These are phyloP conservation scores for Sturmia bella DNA, from an alignment of 2,888 invertebrate species.

Conservation along the genomic window DNA sequence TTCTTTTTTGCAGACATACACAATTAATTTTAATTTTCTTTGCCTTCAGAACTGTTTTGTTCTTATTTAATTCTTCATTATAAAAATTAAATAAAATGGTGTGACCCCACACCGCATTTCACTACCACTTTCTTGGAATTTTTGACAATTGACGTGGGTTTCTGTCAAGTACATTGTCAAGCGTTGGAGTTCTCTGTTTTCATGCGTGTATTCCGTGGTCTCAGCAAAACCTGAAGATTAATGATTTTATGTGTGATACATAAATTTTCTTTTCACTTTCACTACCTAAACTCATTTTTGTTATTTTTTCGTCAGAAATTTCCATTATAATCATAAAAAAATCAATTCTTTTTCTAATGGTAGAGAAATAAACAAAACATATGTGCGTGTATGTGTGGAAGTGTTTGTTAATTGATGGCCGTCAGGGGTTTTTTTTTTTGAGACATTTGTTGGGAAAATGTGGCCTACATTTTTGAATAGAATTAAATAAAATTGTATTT, in stretches of 20 bases:
- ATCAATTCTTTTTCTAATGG: background rate
- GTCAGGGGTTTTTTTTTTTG: background rate
- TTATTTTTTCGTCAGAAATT: slow-evolving; percentile 40
- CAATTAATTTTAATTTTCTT: too few species aligned
- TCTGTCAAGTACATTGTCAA: too few species aligned
- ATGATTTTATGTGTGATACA: slow-evolving; percentile 11
- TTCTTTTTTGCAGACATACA: too few species aligned
- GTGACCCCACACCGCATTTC: too few species aligned
- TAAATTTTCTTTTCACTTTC: slow-evolving; percentile 21
- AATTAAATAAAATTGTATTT: background rate
- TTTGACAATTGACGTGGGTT: too few species aligned
- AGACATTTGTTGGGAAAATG: slow-evolving; percentile 4
- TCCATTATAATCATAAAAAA: slow-evolving; percentile 25
- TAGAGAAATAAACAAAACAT: background rate
- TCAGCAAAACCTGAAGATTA: background rate
- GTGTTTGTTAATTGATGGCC: slow-evolving; percentile 34
- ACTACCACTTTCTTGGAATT: too few species aligned
- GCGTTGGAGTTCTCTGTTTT: too few species aligned
- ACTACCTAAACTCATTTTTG: background rate
- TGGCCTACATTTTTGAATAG: slow-evolving; percentile 19
- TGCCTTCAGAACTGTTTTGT: too few species aligned
- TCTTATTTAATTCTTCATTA: too few species aligned
- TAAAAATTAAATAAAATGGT: too few species aligned
- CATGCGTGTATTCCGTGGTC: too few species aligned
- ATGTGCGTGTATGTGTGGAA: slow-evolving; percentile 13